Conservation (phyloP, 1,140 invertebrate genomes). For the Caenorhabditis briggsae region DNA sequence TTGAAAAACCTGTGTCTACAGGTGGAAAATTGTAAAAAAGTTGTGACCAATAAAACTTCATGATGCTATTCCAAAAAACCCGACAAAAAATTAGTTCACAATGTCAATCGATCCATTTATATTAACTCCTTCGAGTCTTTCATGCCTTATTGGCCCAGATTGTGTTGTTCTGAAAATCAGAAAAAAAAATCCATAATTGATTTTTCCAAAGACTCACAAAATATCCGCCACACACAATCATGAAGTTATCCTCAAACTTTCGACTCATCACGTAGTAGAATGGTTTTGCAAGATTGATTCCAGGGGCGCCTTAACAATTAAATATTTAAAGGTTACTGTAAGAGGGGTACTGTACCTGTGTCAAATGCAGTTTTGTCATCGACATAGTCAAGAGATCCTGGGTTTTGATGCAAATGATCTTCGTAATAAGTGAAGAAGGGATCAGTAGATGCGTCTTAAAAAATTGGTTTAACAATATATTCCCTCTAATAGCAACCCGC, state of each 20-base stretch:
- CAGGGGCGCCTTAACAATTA: no score
- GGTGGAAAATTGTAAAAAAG: no score
- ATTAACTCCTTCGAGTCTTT: no score
- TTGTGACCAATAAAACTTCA: no score
- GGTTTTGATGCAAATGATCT: background rate
- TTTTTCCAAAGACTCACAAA: background rate
- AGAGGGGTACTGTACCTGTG: background rate
- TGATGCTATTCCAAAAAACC: no score
- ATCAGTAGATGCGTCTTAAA: background rate
- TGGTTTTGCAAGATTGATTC: background rate
- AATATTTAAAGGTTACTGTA: no score
- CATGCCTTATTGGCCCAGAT: no score
- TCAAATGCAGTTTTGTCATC: background rate
- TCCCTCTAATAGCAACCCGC: no score
- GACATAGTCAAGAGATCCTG: background rate
- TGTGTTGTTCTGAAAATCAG: background rate
- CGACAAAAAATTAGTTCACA: no score
- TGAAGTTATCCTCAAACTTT: background rate
- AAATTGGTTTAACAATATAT: no score
- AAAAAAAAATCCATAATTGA: background rate
- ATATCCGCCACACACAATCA: background rate
- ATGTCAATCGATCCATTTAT: no score
- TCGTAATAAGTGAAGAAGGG: background rate
- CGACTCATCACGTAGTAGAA: constrained; percentile 14
- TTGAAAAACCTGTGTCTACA: no score